Evolutionary conservation across 2,888 invertebrate genomes (phyloP), one percentile per base, ranked within the genome.

Genomic region (Nephrotoma appendiculata): DNA sequence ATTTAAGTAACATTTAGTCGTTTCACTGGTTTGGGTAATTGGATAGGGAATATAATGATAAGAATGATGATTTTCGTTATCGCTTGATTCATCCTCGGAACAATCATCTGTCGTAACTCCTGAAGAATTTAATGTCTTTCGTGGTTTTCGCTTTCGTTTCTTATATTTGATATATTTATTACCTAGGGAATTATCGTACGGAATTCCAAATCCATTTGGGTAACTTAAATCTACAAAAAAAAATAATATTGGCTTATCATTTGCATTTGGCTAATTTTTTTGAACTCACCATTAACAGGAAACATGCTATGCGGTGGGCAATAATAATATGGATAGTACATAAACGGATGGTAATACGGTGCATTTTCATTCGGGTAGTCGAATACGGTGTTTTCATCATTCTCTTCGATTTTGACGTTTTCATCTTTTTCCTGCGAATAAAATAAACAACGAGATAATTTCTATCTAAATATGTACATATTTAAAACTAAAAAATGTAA

Each of bases 241-340:
- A 83, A 84, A 6, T 19, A 19, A 15, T 41, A 84, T 84, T 15
- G n/a, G 84, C 6, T 42, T 2, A 41, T 84, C n/a, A 42, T 41
- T 57, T n/a, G 15, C 15, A 52, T 71, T 71, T 7, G 31, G 11
- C n/a, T 12, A 41, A 84, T 42, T 42, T 48, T 84, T 84, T 84
- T 12, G 42, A 84, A 84, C 84, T 87, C 86, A 88, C 88, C 88
- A 43, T 87, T 87, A 84, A 88, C 41, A 42, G 88, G 88, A n/a
- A 88, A 12, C 83, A 86, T 86, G 52, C 87, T 87, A 86, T 86
- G 88, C 31, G 87, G 88, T 71, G 71, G 71, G 31, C 87, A 87
- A 48, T 86, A 87, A 87, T 88, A 52, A 86, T 87, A 88, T 41
- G 88, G 88, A 87, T 88, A 88, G 86, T 87, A 87, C 31, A 88